Evolutionary conservation across 2,797 vertebrate genomes (phyloP), one percentile per base, ranked within the genome.

Genomic region (Lindbergichthys nudifrons): DNA sequence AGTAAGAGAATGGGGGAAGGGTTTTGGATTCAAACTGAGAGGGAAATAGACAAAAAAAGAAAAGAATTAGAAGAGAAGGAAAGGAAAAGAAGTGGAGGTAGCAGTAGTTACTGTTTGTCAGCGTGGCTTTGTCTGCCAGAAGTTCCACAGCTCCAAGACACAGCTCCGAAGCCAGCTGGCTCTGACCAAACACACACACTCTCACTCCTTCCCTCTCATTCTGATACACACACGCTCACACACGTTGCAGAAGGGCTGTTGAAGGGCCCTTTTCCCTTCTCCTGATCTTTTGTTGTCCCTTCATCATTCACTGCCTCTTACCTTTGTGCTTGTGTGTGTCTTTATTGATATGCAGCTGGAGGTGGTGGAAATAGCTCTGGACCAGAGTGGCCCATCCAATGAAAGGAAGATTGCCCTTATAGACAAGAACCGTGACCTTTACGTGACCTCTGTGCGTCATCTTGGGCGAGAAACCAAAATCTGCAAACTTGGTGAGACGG

Each of bases 391-490:
- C 63, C 93, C 95, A 19, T 94, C 95, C 54, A 95, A 77, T 74
- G 97, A 97, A 59, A 96, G 98, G 77, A 99, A 97, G 95, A 94
- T 99, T 21, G 96, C 96, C 75, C 92, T 99, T 87, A 96, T 98
- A 87, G 98, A 99, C 93, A 99, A 98, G 92, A 99, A 99, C 85
- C 96, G 95, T 77, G 97, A 99, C 91, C 96, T 99, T 54, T 97
- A 96, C 88, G 94, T 99, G 85, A 96, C 96, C 36, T 95, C 96
- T 2, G 96, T 97, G 67, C 96, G 96, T 46, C 94, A 95, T 87
- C 95, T 97, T 81, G 96, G 96, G 10, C 95, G 96, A 77, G 96
- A 97, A 84, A 95, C 96, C 86, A 97, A 96, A 85, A 93, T 97
- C 88, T 94, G 96, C 88, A 98, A 97, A 95, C 96, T 98, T 61